Evolutionary conservation across 2,888 invertebrate genomes (phyloP).

Genomic region (Chydorus sphaericus): DNA sequence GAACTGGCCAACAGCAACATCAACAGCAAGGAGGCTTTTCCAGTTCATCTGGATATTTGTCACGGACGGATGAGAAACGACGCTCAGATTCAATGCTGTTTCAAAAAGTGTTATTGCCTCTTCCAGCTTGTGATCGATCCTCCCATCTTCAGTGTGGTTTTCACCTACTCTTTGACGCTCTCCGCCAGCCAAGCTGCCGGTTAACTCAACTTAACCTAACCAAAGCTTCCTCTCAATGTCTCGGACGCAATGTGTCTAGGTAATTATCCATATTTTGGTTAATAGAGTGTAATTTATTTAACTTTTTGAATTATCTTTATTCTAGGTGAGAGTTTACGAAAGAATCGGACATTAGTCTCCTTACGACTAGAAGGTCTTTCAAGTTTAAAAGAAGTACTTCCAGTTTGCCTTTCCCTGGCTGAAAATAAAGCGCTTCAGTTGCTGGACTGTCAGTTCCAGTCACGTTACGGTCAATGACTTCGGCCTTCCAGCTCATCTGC

Average conservation of each 20-base stretch:
- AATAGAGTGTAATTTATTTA: not conserved
- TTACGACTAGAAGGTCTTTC: conserved; percentile 39
- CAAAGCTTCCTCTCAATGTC: conserved; percentile 37
- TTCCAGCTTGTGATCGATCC: conserved; percentile 32
- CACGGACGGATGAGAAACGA: conserved; percentile 30
- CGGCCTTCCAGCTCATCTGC: conserved; percentile 33
- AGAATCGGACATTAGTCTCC: conserved; percentile 37
- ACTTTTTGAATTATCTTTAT: not conserved
- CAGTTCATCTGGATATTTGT: conserved; percentile 13
- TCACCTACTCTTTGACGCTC: conserved; percentile 33
- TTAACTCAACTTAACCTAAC: conserved; percentile 39
- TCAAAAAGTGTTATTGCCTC: conserved; percentile 36
- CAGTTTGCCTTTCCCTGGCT: conserved; percentile 37
- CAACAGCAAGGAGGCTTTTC: conserved; percentile 13
- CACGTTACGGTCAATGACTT: conserved; percentile 37
- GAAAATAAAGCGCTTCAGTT: conserved; percentile 38
- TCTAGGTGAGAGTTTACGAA: conserved; percentile 33
- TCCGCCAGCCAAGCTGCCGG: conserved; percentile 35
- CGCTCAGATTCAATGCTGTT: conserved; percentile 40
- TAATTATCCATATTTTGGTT: conserved; percentile 22
- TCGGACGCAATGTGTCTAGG: conserved; percentile 38
- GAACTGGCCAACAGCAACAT: conserved; percentile 16
- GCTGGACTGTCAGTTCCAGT: conserved; percentile 38
- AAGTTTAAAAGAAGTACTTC: conserved; percentile 38
- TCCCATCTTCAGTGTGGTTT: conserved; percentile 29